Evolutionary conservation across 2,797 vertebrate species (phyloP).

Genomic region (Leuciscus waleckii): DNA sequence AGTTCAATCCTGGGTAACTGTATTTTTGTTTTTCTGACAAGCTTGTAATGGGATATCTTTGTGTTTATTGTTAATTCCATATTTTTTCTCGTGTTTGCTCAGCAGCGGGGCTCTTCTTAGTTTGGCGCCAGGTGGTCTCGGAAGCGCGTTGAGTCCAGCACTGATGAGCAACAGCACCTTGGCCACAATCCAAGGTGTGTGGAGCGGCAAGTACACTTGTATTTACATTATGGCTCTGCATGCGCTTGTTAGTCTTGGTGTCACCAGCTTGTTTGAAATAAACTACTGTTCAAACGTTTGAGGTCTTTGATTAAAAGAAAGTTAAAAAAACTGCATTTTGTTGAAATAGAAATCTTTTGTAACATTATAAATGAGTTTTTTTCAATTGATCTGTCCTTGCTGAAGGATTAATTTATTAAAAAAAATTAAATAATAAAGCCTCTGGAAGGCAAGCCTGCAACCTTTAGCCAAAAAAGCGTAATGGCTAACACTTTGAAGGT

Average conservation of each 20-base stretch:
- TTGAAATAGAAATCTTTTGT: neutral
- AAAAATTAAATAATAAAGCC: neutral
- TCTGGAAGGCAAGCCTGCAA: too few species aligned
- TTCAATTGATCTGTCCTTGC: neutral
- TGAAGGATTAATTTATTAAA: neutral
- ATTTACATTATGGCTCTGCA: slow-evolving; percentile 38
- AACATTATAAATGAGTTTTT: neutral
- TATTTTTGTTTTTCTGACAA: neutral
- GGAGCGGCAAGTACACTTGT: slow-evolving; percentile 64
- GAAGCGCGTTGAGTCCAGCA: slow-evolving; percentile 91
- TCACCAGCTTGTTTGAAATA: neutral
- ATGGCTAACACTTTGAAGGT: too few species aligned
- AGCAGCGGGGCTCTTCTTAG: slow-evolving; percentile 94
- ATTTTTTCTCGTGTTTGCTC: slow-evolving; percentile 53
- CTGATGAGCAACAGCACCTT: slow-evolving; percentile 98
- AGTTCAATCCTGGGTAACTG: slow-evolving; percentile 93
- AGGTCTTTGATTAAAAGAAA: neutral
- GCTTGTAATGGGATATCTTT: neutral
- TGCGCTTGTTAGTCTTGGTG: neutral
- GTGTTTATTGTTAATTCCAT: neutral
- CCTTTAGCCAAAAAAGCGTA: too few species aligned
- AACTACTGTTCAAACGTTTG: neutral
- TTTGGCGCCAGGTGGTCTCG: slow-evolving; percentile 89
- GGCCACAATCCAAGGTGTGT: slow-evolving; percentile 98
- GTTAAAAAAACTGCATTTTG: neutral